phyloP scores from a whole-genome alignment of 2,797 vertebrate species.

The Poeciliopsis gracilis region DNA sequence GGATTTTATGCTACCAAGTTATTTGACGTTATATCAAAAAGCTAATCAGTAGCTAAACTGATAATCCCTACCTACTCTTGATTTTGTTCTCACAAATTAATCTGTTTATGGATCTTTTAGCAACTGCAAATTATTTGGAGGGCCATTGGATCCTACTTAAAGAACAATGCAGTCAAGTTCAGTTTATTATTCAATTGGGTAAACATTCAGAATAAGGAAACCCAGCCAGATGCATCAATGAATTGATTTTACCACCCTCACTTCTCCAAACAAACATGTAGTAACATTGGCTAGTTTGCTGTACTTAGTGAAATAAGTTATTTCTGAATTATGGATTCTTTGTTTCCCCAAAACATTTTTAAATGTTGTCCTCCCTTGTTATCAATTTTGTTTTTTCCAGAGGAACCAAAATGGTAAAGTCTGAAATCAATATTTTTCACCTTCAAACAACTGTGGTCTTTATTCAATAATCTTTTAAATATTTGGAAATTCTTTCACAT shows the following conservation, averaged over 20 bases:
- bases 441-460: neutral
- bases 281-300: neutral
- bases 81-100: neutral
- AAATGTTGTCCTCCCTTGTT: neutral
- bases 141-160: neutral
- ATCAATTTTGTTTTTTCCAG: neutral
- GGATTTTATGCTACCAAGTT: neutral
- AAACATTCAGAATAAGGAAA: neutral
- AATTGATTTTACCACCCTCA: neutral
- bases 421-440: neutral
- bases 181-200: neutral
- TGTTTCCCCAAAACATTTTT: neutral
- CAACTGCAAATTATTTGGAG: neutral
- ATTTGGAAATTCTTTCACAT: conserved; percentile 1
- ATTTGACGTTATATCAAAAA: neutral
- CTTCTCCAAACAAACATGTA: neutral
- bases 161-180: neutral
- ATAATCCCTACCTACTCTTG: neutral
- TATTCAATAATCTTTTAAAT: neutral
- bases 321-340: neutral
- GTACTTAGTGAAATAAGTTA: neutral
- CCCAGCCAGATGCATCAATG: neutral
- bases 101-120: neutral
- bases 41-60: neutral
- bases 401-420: neutral